Conservation (phyloP, 2,888 invertebrate genomes). For the Drosophila paranaensis region DNA sequence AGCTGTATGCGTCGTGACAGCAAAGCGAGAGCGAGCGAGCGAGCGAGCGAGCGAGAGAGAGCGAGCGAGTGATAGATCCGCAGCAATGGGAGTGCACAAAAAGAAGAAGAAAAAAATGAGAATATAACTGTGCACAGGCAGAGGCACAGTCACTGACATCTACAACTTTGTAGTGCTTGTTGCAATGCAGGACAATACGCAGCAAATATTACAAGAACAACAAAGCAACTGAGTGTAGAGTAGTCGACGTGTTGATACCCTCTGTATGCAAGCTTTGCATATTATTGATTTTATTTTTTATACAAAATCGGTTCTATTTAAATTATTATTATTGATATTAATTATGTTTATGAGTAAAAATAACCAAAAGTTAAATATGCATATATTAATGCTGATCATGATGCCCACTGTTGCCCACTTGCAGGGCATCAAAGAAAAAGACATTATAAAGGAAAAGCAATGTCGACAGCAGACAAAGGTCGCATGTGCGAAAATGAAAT, state of each 20-base stretch:
- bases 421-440: constrained; percentile 19
- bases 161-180: constrained; percentile 34
- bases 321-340: background rate
- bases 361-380: background rate
- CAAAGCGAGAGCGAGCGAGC: constrained; percentile 14
- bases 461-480: constrained; percentile 38
- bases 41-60: background rate
- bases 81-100: constrained; percentile 18
- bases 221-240: constrained; percentile 20
- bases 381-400: background rate
- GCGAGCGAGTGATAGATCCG: background rate
- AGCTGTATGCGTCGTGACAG: constrained; percentile 45
- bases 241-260: constrained; percentile 15
- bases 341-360: too few species aligned
- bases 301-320: too few species aligned
- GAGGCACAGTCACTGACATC: constrained; percentile 3
- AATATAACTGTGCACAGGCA: constrained; percentile 8
- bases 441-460: constrained; percentile 28
- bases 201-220: constrained; percentile 43
- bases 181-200: constrained; percentile 47
- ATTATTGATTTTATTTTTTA: too few species aligned
- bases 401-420: background rate
- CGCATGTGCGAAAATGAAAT: constrained; percentile 60
- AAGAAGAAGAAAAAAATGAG: background rate
- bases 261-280: background rate